These are phyloP conservation scores for Megalurothrips usitatus DNA, from an alignment of 2,888 invertebrate species.

Conservation along the genomic window DNA sequence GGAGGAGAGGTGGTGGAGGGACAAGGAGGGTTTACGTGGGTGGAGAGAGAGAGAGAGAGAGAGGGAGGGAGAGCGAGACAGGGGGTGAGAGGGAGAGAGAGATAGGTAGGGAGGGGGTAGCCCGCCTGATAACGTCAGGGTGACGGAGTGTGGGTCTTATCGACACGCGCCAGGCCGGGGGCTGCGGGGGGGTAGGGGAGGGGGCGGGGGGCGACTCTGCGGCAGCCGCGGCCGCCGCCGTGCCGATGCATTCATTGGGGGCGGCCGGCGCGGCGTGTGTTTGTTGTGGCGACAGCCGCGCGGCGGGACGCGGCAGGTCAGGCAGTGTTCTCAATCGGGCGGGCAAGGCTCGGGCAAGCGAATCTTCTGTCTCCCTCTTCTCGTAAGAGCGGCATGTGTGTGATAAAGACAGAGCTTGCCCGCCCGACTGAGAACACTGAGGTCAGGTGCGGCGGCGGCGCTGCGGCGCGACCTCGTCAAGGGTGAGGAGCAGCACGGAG, in stretches of 20 bases:
- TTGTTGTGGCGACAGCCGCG: slow-evolving; percentile 29
- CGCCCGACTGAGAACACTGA: too few species aligned
- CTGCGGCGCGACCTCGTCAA: slow-evolving; percentile 35
- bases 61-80: too few species aligned
- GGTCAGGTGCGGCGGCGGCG: slow-evolving; percentile 34
- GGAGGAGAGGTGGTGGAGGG: too few species aligned
- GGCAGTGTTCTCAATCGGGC: too few species aligned
- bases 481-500: not conserved
- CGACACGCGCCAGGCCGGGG: slow-evolving; percentile 49
- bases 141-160: slow-evolving; percentile 55
- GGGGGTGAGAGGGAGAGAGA: not conserved
- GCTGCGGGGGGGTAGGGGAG: not conserved
- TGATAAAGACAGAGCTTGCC: too few species aligned
- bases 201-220: not conserved
- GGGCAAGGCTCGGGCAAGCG: too few species aligned
- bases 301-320: too few species aligned
- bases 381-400: too few species aligned
- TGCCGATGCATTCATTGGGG: slow-evolving; percentile 30
- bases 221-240: slow-evolving; percentile 39
- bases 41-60: too few species aligned
- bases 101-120: slow-evolving; percentile 41
- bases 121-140: slow-evolving; percentile 52
- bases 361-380: too few species aligned
- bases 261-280: not conserved
- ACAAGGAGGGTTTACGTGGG: too few species aligned